A percentile compares a stretch with the other conserved stretches of the same genome.
These are phyloP conservation scores for Parapsyche elsis DNA, from an alignment of 1,140 invertebrate species.

Conservation along the genomic window DNA sequence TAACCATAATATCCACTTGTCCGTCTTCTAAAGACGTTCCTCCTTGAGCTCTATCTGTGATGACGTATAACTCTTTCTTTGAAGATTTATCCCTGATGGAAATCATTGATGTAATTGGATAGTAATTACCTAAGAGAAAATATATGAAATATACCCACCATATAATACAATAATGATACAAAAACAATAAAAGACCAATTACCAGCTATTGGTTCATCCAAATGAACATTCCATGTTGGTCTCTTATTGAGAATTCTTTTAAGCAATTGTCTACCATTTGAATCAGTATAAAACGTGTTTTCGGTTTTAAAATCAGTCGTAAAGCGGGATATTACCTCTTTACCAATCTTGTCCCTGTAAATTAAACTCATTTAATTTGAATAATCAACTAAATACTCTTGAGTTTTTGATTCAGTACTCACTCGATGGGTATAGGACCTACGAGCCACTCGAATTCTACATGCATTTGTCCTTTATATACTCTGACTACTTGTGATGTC, in stretches of 20 bases:
- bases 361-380: slow-evolving; percentile 14
- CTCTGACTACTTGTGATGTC: slow-evolving; percentile 82
- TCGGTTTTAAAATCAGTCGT: slow-evolving; percentile 73
- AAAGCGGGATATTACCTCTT: slow-evolving; percentile 85
- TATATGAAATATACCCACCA: neutral
- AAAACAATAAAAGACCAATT: neutral
- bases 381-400: neutral
- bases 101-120: slow-evolving; percentile 92
- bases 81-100: slow-evolving; percentile 70
- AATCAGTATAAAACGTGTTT: slow-evolving; percentile 89
- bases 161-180: neutral
- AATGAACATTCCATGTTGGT: slow-evolving; percentile 76
- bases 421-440: slow-evolving; percentile 90
- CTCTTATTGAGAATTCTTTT: slow-evolving; percentile 78
- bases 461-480: slow-evolving; percentile 75
- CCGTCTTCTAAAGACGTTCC: slow-evolving; percentile 82
- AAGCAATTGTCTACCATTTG: slow-evolving; percentile 92
- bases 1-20: slow-evolving; percentile 83
- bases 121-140: slow-evolving; percentile 79
- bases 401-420: slow-evolving; percentile 58
- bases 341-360: slow-evolving; percentile 74
- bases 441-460: slow-evolving; percentile 94
- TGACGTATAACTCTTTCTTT: slow-evolving; percentile 71
- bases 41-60: slow-evolving; percentile 90
- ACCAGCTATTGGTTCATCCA: slow-evolving; percentile 79